Evolutionary conservation across 2,888 invertebrate species (phyloP).

Genomic region (Dysmachus trigonus): DNA sequence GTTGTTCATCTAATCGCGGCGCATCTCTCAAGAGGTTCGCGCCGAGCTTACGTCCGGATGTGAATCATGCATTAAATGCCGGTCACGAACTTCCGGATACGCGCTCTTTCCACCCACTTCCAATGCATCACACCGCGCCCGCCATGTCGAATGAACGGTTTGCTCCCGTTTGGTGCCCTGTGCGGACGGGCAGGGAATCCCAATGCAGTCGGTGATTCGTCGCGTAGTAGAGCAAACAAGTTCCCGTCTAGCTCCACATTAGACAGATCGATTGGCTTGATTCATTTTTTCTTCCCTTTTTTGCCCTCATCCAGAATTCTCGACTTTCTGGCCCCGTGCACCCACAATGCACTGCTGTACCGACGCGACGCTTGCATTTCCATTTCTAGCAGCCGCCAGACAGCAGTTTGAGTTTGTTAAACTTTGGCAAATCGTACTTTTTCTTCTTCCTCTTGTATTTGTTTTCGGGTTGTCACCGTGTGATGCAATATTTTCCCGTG

Average conservation of each 20-base stretch:
- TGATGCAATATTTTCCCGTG: neutral
- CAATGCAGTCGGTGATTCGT: neutral
- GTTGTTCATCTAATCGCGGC: neutral
- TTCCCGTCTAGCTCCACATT: neutral
- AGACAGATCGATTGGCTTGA: neutral
- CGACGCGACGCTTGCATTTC: neutral
- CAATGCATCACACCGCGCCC: neutral
- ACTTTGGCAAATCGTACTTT: neutral
- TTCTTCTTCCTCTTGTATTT: neutral
- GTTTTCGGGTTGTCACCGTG: neutral
- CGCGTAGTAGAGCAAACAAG: neutral
- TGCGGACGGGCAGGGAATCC: neutral
- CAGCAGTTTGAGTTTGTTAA: neutral
- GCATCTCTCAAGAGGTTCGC: neutral
- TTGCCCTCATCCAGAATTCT: neutral
- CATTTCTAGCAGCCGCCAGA: neutral
- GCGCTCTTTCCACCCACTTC: neutral
- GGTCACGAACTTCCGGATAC: conserved; percentile 4
- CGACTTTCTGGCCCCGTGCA: neutral
- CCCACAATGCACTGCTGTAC: neutral
- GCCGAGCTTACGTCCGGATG: neutral
- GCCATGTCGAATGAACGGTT: neutral
- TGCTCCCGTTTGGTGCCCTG: neutral
- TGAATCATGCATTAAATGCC: neutral
- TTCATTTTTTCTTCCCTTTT: neutral